Evolutionary conservation across 2,888 invertebrate genomes (phyloP), one percentile per base, ranked within the genome.

Genomic region (Pardosa pseudoannulata): DNA sequence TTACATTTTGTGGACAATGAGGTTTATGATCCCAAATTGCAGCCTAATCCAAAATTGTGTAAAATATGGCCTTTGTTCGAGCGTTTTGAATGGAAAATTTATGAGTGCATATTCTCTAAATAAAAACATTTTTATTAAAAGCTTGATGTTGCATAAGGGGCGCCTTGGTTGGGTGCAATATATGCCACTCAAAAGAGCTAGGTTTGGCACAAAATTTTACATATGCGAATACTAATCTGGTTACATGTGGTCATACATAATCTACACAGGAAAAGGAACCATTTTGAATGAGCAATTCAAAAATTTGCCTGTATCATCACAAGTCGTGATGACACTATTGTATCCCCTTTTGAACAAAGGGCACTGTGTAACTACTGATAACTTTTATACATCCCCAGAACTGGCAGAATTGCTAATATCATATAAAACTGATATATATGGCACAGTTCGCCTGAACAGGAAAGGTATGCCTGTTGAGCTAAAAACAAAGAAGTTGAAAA

Each of bases 401-500:
- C 62, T 71, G 13, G 56, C 56, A 13, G 74, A 88, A n/a, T 36
- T 70, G 23, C 67, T 89, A 2, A 39, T 88, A 7, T 1, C 27
- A 16, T 23, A 80, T 1, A 41, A 65, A 13, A 89, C 89, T 0
- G 88, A 88, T 36, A 70, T 79, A 9, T 88, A 78, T 75, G 89
- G 88, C 39, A 89, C 89, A 3, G 65, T 89, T 16, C 27, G 86
- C 36, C 19, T 56, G 27, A 85, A 86, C 29, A 32, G 89, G 23
- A 88, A 88, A 74, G 41, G 76, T n/a, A 23, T 76, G 5, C 89
- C 88, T 67, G n/a, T 39, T 50, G 32, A 11, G 29, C 31, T 71
- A 31, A 73, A 36, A 0, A 29, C 28, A 28, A 78, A 86, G 36
- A 80, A 80, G 62, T 0, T 88, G 23, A 72, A 88, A 65, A 82